phyloP scores from a whole-genome alignment of 2,113 vertebrate genomes.

The Poeciliopsis retropinna region DNA sequence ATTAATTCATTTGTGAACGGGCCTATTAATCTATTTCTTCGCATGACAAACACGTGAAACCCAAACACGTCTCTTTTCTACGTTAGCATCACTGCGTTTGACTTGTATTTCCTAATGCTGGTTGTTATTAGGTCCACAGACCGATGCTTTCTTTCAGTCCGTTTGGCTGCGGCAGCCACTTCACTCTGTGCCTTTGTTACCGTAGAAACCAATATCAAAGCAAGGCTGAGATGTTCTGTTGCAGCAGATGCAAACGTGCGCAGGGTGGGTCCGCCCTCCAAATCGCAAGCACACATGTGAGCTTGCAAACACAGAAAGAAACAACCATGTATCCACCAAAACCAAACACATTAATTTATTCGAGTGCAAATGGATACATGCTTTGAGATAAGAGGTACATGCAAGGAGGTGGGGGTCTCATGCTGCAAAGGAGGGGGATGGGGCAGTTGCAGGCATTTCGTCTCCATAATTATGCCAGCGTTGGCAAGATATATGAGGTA shows the following conservation, averaged over 20 bases:
- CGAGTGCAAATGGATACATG: conserved; percentile 14
- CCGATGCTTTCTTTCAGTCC: conserved; percentile 37
- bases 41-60: background rate
- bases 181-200: conserved; percentile 77
- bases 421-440: conserved; percentile 55
- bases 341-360: conserved; percentile 12
- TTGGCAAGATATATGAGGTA: conserved; percentile 4
- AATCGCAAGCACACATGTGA: conserved; percentile 30
- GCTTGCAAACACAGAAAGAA: background rate
- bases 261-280: conserved; percentile 59
- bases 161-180: conserved; percentile 72
- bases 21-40: conserved; percentile 8
- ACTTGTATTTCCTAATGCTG: conserved; percentile 29
- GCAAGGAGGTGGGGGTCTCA: conserved; percentile 37
- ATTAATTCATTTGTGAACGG: conserved; percentile 14
- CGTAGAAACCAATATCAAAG: conserved; percentile 79
- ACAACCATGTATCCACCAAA: conserved; percentile 4
- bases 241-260: conserved; percentile 66
- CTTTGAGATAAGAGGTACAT: conserved; percentile 15
- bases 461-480: conserved; percentile 46
- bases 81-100: conserved; percentile 22
- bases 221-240: conserved; percentile 66
- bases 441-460: conserved; percentile 49
- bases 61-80: background rate
- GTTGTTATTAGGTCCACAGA: conserved; percentile 52